Evolutionary conservation across 1,140 invertebrate species (phyloP).

Genomic region (Antheraea pernyi): DNA sequence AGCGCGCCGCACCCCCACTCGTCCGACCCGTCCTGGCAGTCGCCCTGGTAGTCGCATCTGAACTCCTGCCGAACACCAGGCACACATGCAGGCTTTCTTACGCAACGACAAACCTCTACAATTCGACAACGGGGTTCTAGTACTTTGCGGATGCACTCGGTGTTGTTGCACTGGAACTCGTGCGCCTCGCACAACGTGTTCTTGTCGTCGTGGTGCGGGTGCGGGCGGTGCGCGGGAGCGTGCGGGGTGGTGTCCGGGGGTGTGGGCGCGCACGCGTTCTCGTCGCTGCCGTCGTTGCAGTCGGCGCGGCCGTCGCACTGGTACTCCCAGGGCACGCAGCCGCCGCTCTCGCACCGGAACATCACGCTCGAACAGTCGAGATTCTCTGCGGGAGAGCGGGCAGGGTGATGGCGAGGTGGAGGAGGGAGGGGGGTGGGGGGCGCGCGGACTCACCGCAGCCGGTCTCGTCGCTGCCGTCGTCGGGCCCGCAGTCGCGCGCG

Average conservation of each 20-base stretch:
- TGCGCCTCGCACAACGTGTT: conserved; percentile 72
- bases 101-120: too few species aligned
- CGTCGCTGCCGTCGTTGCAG: conserved; percentile 32
- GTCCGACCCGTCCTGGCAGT: conserved; percentile 86
- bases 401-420: too few species aligned
- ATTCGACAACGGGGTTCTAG: too few species aligned
- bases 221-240: conserved; percentile 18
- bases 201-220: conserved; percentile 23
- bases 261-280: conserved; percentile 82
- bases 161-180: conserved; percentile 80
- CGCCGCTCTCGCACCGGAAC: conserved; percentile 84
- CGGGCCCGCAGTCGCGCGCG: conserved; percentile 82
- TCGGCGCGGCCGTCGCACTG: conserved; percentile 76
- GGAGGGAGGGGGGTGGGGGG: neutral
- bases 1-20: conserved; percentile 77
- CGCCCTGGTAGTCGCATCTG: conserved; percentile 84
- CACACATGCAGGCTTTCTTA: too few species aligned
- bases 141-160: conserved; percentile 76
- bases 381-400: conserved; percentile 73
- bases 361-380: conserved; percentile 83
- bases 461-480: conserved; percentile 85
- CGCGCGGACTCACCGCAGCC: conserved; percentile 82
- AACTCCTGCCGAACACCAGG: conserved; percentile 76
- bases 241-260: conserved; percentile 79
- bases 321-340: conserved; percentile 85